A percentile compares a stretch with the other conserved stretches of the same genome.
Conservation (phyloP, 2,113 vertebrate genomes). For the Nansenia antarctica region DNA sequence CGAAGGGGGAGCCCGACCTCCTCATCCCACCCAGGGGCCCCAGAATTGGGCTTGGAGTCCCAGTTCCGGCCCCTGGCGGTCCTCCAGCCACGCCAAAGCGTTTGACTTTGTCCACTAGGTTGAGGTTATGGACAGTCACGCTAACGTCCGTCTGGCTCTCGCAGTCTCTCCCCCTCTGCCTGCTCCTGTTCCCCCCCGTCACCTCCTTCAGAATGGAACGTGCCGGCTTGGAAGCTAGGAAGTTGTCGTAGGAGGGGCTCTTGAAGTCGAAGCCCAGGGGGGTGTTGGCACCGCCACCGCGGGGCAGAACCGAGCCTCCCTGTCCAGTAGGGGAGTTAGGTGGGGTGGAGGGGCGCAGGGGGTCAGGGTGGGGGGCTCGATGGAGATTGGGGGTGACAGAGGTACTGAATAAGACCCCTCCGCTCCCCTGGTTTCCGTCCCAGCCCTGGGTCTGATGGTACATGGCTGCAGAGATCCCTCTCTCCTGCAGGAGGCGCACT, state of each 20-base stretch:
- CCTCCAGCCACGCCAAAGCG: slow-evolving; percentile 87
- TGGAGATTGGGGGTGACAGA: slow-evolving; percentile 59
- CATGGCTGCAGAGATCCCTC: slow-evolving; percentile 93
- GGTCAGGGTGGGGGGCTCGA: slow-evolving; percentile 72
- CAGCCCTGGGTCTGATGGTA: slow-evolving; percentile 90
- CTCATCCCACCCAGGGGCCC: slow-evolving; percentile 81
- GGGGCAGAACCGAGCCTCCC: slow-evolving; percentile 22
- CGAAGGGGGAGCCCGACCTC: slow-evolving; percentile 81
- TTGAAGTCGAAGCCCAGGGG: slow-evolving; percentile 88
- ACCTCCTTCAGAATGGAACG: slow-evolving; percentile 94
- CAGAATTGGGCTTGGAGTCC: slow-evolving; percentile 72
- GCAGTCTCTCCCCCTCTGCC: slow-evolving; percentile 76
- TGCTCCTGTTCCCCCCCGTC: slow-evolving; percentile 76
- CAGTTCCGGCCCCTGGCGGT: slow-evolving; percentile 60
- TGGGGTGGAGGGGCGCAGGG: slow-evolving; percentile 83
- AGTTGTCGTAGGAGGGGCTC: slow-evolving; percentile 92
- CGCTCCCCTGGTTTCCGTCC: slow-evolving; percentile 74
- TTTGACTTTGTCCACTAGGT: slow-evolving; percentile 95
- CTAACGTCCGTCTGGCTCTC: slow-evolving; percentile 96
- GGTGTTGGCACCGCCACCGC: slow-evolving; percentile 25
- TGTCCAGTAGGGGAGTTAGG: slow-evolving; percentile 84
- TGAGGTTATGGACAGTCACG: slow-evolving; percentile 92
- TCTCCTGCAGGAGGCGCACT: slow-evolving; percentile 94
- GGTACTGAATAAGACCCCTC: slow-evolving; percentile 76
- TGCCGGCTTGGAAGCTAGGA: slow-evolving; percentile 93